Percentiles rank a stretch among this genome's conserved stretches.
phyloP scores from a whole-genome alignment of 53 echinoderm and acorn worm species.

The Paelopatides confundens region DNA sequence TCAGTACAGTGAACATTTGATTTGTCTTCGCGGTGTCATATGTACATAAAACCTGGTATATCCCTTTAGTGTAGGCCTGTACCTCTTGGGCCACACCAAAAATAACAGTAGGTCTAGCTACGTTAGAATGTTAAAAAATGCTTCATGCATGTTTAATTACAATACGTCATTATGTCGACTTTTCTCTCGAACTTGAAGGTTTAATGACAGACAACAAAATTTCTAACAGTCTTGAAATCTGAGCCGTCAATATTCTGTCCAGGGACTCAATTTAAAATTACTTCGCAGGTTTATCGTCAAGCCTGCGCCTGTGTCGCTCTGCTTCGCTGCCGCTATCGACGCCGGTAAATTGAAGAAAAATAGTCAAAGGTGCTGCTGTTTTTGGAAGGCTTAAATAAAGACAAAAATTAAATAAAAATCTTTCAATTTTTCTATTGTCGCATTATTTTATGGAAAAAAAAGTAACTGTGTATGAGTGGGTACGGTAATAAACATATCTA shows the following conservation, averaged over 20 bases:
- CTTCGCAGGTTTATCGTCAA: slow-evolving; percentile 29
- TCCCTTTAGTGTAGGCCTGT: no score
- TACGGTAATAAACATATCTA: no score
- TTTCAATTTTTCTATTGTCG: no score
- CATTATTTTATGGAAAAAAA: no score
- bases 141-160: slow-evolving; percentile 32
- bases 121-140: background rate
- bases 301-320: slow-evolving; percentile 15
- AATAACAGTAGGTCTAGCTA: no score
- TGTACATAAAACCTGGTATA: no score
- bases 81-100: no score
- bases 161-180: background rate
- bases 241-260: slow-evolving; percentile 18
- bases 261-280: slow-evolving; percentile 42
- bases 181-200: background rate
- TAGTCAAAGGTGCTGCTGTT: background rate
- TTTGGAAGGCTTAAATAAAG: no score
- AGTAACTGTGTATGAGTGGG: no score
- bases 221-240: slow-evolving; percentile 34
- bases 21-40: no score
- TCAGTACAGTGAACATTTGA: no score
- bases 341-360: background rate
- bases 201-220: slow-evolving; percentile 37
- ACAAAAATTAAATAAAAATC: no score
- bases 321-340: background rate